Percentiles rank a stretch among this genome's conserved stretches.
Conservation (phyloP, 2,797 vertebrate genomes). For the Premnoplex brunnescens region DNA sequence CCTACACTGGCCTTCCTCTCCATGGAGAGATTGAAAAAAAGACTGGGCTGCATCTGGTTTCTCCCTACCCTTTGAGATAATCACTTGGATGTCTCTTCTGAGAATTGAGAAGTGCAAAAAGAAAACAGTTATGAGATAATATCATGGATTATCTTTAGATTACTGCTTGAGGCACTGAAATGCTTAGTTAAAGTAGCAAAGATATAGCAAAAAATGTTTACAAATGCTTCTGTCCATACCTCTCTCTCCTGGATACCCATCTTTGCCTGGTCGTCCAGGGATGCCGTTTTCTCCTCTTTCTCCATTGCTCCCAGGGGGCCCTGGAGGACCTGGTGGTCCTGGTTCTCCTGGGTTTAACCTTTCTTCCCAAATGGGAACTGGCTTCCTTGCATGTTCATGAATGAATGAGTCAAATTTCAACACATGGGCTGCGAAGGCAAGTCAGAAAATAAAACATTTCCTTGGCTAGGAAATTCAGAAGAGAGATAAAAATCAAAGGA, state of each 20-base stretch:
- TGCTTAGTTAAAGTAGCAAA: background rate
- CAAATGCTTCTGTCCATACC: conserved; percentile 2
- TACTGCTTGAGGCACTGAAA: background rate
- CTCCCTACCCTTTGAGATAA: background rate
- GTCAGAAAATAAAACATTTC: background rate
- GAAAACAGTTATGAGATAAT: background rate
- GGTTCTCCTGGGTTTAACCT: conserved; percentile 60
- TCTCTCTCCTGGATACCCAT: conserved; percentile 70
- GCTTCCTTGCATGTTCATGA: conserved; percentile 67
- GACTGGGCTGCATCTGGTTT: background rate
- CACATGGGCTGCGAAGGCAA: conserved; percentile 68
- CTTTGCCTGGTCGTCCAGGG: conserved; percentile 60
- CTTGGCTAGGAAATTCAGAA: background rate
- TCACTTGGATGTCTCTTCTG: background rate
- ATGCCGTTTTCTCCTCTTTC: conserved; percentile 42
- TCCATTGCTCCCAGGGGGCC: conserved; percentile 40
- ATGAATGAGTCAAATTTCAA: conserved; percentile 72
- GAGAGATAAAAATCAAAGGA: background rate
- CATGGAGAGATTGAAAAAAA: background rate
- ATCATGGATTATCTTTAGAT: background rate
- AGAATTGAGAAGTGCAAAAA: background rate
- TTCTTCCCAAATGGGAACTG: conserved; percentile 71
- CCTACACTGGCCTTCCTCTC: background rate
- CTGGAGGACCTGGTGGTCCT: conserved; percentile 52
- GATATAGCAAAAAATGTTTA: background rate